Percentiles rank a stretch among this genome's conserved stretches.
phyloP scores from a whole-genome alignment of 2,888 invertebrate genomes.

The Ommatoiulus sabulosus region DNA sequence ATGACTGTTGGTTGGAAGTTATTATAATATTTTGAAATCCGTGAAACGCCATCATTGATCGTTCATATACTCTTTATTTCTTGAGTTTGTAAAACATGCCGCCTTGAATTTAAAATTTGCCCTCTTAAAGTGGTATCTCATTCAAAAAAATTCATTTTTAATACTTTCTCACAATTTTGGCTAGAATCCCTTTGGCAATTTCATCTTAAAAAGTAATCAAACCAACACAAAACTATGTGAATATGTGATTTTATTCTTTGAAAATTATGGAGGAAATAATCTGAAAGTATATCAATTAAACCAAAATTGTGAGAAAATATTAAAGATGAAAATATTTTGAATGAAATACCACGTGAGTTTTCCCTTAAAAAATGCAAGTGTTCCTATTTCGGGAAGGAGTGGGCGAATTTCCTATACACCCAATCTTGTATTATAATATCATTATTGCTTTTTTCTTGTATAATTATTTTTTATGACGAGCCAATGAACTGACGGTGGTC shows the following conservation, averaged over 20 bases:
- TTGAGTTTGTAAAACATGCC: too few species aligned
- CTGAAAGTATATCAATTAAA: not conserved
- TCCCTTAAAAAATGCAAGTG: not conserved
- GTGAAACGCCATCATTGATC: too few species aligned
- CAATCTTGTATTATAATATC: constrained; percentile 44
- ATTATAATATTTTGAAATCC: not conserved
- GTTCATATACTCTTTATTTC: too few species aligned
- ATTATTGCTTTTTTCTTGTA: constrained; percentile 37
- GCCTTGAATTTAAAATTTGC: too few species aligned
- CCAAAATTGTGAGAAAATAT: not conserved
- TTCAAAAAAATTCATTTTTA: not conserved
- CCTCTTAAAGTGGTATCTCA: too few species aligned
- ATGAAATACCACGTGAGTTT: not conserved
- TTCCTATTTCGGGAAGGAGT: constrained; percentile 32
- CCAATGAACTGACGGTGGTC: constrained; percentile 40
- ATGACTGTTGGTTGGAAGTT: not conserved
- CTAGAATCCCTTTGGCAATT: too few species aligned
- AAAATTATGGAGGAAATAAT: not conserved
- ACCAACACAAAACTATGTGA: not conserved
- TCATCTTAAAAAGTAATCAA: too few species aligned
- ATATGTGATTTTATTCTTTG: not conserved
- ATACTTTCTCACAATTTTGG: too few species aligned
- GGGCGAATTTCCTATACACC: constrained; percentile 47
- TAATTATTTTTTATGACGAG: constrained; percentile 47
- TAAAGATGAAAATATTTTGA: not conserved